Base-by-base conservation (phyloP, 2,797 vertebrate species). In the Vespertilio murinus region DNA sequence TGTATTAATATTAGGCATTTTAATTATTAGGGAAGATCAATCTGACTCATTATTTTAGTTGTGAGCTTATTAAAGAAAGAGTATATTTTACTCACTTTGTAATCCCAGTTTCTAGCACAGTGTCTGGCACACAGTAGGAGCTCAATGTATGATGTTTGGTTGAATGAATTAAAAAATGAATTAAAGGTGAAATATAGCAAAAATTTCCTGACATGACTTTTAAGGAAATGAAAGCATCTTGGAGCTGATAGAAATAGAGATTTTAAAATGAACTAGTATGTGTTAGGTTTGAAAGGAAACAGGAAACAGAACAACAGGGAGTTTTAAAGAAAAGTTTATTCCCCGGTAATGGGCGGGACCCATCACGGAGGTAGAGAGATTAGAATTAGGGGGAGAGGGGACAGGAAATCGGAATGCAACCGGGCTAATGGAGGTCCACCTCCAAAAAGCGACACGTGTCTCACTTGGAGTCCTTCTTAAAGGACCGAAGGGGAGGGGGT, bases 41-140 rank as follows among this genome's bases (percentile, higher is more conserved):
- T 80, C 74, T 87, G 25, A 80, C 47, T 5, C 12, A 25, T 73
- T 84, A 67, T 65, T 96, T 91, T 65, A 64, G n/a, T 65, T 80
- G 28, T 67, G 11, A 56, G 5, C 8, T 91, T 91, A 30, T 20
- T 90, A 25, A 94, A 28, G 42, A 88, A 92, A 74, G 40, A 59
- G 9, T 95, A 7, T 91, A 17, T 83, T 84, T 95, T 92, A 73
- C 28, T 91, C 40, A 78, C 28, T 83, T 94, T 88, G 22, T 89
- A 87, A 85, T 87, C 14, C 23, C 9, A 59, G 17, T 28, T 83
- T 84, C n/a, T 84, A 78, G 89, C 61, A 13, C 85, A 90, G n/a
- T 89, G 4, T n/a, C 52, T 96, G 40, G 52, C 16, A 47, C 70
- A 83, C 23, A 83, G 25, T 94, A 74, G 30, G 45, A 86, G 25